Base-by-base conservation (phyloP, 1,140 invertebrate genomes). In the Drusus annulatus region DNA sequence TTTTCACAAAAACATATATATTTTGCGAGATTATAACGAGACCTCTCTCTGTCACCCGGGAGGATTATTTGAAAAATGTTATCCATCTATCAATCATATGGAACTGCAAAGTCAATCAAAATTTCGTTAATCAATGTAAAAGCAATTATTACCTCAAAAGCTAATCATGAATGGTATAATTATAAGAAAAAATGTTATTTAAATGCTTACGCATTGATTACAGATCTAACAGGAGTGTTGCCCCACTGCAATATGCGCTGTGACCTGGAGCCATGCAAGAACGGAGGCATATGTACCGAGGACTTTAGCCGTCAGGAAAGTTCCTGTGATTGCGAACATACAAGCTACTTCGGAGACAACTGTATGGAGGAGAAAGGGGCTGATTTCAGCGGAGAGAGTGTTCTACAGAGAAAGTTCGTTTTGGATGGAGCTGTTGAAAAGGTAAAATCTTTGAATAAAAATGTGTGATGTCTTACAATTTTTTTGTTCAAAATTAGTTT, bases 201-300 rank as follows among this genome's bases (percentile, higher is more conserved):
- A 45, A 13, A 10, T 10, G 7, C 10, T 45, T 13, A 45, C 13
- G 8, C 2, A 28, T 21, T 65, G 2, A 28, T 71, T 71, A 10
- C 76, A 91, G 91, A 91, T 83, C 84, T 90, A 78, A 90, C 91
- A 85, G 96, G 94, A 5, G 93, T 97, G 0, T 86, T 96, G 17
- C 91, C 93, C 1, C 93, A 95, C 81, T 98, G 97, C 88, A 93
- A 94, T 82, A 96, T 97, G 93, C 95, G 96, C 84, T 98, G 97
- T 86, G 95, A 97, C 81, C 91, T 92, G 0, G 91, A 94, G 69
- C 96, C 96, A 0, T 98, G 97, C 85, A 94, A 96, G 84, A 96
- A 98, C 87, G 92, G 94, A 7, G 97, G 96, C 0, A 91, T 94
- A 19, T 98, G 97, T 85, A 94, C 95, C 8, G 97, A 98, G 87